phyloP scores from a whole-genome alignment of 2,113 vertebrate genomes.

The Syngnathoides biaculeatus region DNA sequence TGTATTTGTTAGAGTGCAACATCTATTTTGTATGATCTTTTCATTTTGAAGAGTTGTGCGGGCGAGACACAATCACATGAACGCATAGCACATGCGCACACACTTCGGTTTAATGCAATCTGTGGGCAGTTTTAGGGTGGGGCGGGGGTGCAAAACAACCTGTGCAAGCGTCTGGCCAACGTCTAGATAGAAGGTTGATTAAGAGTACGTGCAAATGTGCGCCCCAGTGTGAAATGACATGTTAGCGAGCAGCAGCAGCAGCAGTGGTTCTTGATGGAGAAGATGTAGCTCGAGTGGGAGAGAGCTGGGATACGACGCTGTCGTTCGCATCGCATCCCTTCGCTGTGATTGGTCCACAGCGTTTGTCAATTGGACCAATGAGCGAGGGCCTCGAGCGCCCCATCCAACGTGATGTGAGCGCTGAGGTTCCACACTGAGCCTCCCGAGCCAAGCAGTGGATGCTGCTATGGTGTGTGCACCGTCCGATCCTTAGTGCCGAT shows the following conservation, averaged over 20 bases:
- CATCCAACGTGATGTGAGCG: slow-evolving; percentile 51
- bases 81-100: not conserved
- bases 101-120: not conserved
- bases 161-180: not conserved
- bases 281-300: not conserved
- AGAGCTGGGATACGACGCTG: not conserved
- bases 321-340: slow-evolving; percentile 34
- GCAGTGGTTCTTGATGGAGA: not conserved
- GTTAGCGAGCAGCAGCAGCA: not conserved
- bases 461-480: slow-evolving; percentile 71
- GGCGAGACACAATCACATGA: not conserved
- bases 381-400: slow-evolving; percentile 40
- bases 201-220: not conserved
- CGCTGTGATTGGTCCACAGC: slow-evolving; percentile 55
- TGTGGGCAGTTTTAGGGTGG: not conserved
- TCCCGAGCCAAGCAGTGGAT: slow-evolving; percentile 48
- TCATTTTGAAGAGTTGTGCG: not conserved
- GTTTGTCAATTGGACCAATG: slow-evolving; percentile 65
- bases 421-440: slow-evolving; percentile 37
- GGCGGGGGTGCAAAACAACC: not conserved
- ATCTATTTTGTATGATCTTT: not conserved
- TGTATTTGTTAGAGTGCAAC: no score
- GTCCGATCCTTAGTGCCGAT: slow-evolving; percentile 41
- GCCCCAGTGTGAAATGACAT: not conserved
- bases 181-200: not conserved